Percentiles rank a stretch among this genome's conserved stretches.
These are phyloP conservation scores for Elaphurus davidianus DNA, from an alignment of 2,113 vertebrate species.

Conservation along the genomic window DNA sequence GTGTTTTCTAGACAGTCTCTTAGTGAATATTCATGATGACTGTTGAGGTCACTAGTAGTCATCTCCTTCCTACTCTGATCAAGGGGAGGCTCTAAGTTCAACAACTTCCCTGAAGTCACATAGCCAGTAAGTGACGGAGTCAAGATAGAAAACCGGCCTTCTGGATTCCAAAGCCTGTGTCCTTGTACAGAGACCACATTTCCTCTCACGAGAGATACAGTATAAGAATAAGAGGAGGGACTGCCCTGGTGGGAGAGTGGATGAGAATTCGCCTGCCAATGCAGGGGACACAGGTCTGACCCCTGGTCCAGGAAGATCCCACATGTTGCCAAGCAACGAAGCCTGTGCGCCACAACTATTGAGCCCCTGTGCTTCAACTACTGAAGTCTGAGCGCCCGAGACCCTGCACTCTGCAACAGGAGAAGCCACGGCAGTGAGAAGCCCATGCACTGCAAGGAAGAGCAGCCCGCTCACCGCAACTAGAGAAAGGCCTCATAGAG, in stretches of 20 bases:
- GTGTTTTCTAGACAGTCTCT: not conserved
- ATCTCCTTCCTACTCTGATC: not conserved
- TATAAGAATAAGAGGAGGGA: not conserved
- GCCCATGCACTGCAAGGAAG: not conserved
- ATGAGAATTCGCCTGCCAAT: not conserved
- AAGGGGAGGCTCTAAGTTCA: not conserved
- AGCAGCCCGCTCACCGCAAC: not conserved
- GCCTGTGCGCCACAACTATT: not conserved
- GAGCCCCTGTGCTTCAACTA: not conserved
- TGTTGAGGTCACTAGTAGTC: not conserved
- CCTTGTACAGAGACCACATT: not conserved
- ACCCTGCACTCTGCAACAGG: not conserved
- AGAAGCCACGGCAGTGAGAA: not conserved
- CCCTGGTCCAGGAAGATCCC: not conserved
- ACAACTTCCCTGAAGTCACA: not conserved
- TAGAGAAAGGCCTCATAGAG: not conserved
- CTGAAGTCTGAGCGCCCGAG: rapidly evolving
- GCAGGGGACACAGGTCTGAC: not conserved
- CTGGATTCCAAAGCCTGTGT: not conserved
- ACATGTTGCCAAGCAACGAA: not conserved
- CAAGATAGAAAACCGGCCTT: not conserved
- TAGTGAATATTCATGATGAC: not conserved
- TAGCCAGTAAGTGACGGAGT: not conserved
- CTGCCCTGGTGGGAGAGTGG: not conserved
- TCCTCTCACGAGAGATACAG: not conserved